These are phyloP conservation scores for Cyclura pinguis DNA, from an alignment of 2,797 vertebrate genomes.

Conservation along the genomic window DNA sequence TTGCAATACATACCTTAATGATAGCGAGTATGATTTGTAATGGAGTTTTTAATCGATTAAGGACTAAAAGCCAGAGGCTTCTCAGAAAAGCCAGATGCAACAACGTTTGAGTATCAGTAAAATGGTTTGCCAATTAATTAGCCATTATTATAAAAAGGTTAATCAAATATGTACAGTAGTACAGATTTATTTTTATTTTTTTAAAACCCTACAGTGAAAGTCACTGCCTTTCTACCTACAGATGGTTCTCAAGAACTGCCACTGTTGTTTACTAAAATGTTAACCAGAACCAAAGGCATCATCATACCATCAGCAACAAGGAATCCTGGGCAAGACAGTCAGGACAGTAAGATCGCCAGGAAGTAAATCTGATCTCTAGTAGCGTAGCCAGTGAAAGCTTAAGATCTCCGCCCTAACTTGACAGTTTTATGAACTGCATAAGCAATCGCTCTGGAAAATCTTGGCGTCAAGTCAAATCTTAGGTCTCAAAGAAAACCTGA, in stretches of 20 bases:
- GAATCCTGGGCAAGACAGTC: neutral
- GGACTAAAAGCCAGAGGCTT: conserved; percentile 36
- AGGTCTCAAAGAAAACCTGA: neutral
- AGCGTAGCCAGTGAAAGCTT: neutral
- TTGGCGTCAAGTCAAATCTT: neutral
- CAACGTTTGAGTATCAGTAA: neutral
- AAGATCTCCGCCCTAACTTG: neutral
- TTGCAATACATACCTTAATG: conserved; percentile 19
- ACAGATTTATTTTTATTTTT: neutral
- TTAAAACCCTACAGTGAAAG: neutral
- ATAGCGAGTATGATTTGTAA: conserved; percentile 33
- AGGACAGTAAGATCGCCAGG: neutral
- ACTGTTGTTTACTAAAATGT: neutral
- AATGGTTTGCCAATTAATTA: conserved; percentile 32
- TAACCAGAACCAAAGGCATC: neutral
- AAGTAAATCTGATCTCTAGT: neutral
- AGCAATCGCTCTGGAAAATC: neutral
- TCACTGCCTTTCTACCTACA: neutral
- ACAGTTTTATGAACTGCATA: neutral
- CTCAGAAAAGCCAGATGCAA: conserved; percentile 32
- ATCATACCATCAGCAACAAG: neutral
- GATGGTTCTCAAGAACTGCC: neutral
- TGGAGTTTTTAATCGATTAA: conserved; percentile 41
- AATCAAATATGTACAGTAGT: neutral
- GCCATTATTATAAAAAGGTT: conserved; percentile 13